phyloP scores from a whole-genome alignment of 2,888 invertebrate genomes.

The Thymelicus sylvestris region DNA sequence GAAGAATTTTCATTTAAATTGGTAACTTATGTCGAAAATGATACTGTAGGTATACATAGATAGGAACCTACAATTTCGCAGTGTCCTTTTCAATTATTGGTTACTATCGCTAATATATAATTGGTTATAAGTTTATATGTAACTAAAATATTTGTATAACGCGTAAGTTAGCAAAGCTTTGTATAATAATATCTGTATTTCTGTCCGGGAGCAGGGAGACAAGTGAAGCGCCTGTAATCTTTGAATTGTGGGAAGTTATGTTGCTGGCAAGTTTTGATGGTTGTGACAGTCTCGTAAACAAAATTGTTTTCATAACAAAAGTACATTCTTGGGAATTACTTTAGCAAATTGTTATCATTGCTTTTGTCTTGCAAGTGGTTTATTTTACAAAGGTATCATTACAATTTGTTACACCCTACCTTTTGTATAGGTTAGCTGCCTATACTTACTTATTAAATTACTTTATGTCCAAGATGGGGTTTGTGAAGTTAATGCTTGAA shows the following conservation, averaged over 20 bases:
- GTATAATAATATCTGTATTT: not conserved
- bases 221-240: constrained; percentile 23
- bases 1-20: too few species aligned
- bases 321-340: not conserved
- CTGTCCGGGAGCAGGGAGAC: constrained; percentile 9
- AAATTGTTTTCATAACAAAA: constrained; percentile 14
- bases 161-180: constrained; percentile 11
- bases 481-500: too few species aligned
- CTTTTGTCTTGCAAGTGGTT: not conserved
- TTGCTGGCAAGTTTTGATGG: constrained; percentile 27
- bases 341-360: not conserved
- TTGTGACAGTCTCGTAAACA: constrained; percentile 19
- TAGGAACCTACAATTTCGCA: too few species aligned
- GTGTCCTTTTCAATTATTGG: too few species aligned
- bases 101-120: too few species aligned
- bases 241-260: constrained; percentile 17
- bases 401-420: not conserved
- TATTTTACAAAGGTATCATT: not conserved
- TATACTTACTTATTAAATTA: too few species aligned
- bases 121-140: not conserved
- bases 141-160: not conserved
- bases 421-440: not conserved
- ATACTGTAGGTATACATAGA: too few species aligned
- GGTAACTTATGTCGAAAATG: too few species aligned
- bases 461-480: too few species aligned